These are phyloP conservation scores for Adineta ricciae DNA, from an alignment of 2,888 invertebrate genomes.

Conservation along the genomic window DNA sequence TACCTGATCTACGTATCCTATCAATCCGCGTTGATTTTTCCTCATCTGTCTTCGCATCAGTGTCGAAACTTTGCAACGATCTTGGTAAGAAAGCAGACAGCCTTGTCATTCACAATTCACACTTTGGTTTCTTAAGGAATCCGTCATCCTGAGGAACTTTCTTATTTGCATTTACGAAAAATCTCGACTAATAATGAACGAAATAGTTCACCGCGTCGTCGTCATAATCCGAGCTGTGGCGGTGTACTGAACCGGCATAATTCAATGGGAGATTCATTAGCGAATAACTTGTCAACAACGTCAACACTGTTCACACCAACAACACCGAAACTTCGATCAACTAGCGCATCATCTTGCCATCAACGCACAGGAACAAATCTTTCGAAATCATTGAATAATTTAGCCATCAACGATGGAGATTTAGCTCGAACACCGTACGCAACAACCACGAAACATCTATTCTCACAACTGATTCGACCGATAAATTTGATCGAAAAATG, in stretches of 20 bases:
- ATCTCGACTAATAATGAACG: background rate
- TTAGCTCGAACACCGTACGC: background rate
- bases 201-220: background rate
- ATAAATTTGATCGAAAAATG: background rate
- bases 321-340: background rate
- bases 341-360: background rate
- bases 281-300: background rate
- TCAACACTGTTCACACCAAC: background rate
- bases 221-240: no score
- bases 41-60: slow-evolving; percentile 82
- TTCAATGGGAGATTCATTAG: slow-evolving; percentile 18
- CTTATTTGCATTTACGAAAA: slow-evolving; percentile 45
- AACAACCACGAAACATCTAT: background rate
- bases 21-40: slow-evolving; percentile 89
- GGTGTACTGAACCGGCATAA: background rate
- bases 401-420: background rate
- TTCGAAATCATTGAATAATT: background rate
- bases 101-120: no score
- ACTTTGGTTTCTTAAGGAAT: slow-evolving; percentile 58
- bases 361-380: background rate
- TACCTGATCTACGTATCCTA: slow-evolving; percentile 80
- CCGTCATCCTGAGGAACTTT: slow-evolving; percentile 89
- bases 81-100: slow-evolving; percentile 55
- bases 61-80: slow-evolving; percentile 76
- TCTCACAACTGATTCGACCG: background rate